Percentiles rank a stretch among this genome's conserved stretches.
Conservation (phyloP, 2,888 invertebrate species). For the Pollenia amentaria region DNA sequence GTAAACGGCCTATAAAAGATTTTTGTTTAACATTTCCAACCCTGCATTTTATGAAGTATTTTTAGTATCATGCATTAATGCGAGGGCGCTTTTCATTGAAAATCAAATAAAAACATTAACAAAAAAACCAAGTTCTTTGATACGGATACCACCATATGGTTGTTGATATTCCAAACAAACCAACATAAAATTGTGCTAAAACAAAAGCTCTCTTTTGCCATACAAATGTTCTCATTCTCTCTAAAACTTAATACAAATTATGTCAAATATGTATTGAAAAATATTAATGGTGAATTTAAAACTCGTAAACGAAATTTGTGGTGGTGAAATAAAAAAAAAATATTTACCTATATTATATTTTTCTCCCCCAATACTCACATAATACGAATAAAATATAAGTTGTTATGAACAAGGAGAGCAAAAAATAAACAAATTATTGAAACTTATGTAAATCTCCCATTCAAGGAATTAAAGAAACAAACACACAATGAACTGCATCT, state of each 20-base stretch:
- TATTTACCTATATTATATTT: constrained; percentile 7
- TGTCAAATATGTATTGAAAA: constrained; percentile 52
- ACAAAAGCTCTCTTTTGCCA: constrained; percentile 34
- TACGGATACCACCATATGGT: constrained; percentile 38
- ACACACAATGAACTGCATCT: constrained; percentile 43
- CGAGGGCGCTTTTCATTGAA: constrained; percentile 38
- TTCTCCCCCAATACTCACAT: constrained; percentile 13
- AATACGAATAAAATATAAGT: neutral
- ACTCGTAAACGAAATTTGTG: neutral
- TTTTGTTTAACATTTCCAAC: neutral
- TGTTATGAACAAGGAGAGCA: constrained; percentile 5
- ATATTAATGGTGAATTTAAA: constrained; percentile 36
- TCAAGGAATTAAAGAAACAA: constrained; percentile 24
- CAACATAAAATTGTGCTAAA: constrained; percentile 25
- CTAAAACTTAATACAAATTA: constrained; percentile 23
- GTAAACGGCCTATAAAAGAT: neutral
- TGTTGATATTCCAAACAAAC: constrained; percentile 25
- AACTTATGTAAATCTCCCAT: neutral
- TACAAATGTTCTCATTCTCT: constrained; percentile 1
- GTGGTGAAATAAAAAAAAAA: neutral
- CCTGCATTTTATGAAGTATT: neutral
- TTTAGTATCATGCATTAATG: neutral
- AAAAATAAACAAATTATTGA: neutral
- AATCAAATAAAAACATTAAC: constrained; percentile 2
- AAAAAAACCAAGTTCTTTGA: neutral